phyloP scores from a whole-genome alignment of 2,888 invertebrate species.

The Linyphia triangularis region DNA sequence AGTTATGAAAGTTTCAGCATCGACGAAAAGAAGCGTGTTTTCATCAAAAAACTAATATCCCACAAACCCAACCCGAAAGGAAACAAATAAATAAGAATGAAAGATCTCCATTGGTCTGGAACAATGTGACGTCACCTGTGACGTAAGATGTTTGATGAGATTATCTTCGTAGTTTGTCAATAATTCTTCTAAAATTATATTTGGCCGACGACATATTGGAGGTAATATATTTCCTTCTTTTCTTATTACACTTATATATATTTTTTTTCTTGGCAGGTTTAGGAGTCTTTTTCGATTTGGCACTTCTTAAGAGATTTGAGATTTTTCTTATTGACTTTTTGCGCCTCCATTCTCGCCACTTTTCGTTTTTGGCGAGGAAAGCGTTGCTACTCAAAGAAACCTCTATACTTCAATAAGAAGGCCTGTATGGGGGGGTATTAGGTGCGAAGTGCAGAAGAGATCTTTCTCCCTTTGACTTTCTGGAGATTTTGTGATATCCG shows the following conservation, averaged over 20 bases:
- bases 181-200: conserved; percentile 71
- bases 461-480: too few relatives aligned
- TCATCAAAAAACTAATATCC: conserved; percentile 68
- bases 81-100: conserved; percentile 42
- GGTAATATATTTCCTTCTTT: conserved; percentile 47
- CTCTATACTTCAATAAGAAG: too few relatives aligned
- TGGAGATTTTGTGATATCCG: too few relatives aligned
- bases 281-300: too few relatives aligned
- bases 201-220: conserved; percentile 50
- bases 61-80: conserved; percentile 23
- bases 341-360: too few relatives aligned
- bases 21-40: conserved; percentile 5
- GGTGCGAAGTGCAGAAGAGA: too few relatives aligned
- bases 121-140: conserved; percentile 59
- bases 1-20: conserved; percentile 57
- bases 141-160: conserved; percentile 61
- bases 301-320: too few relatives aligned
- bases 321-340: too few relatives aligned
- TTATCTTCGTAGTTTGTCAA: conserved; percentile 56
- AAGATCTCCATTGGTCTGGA: conserved; percentile 37
- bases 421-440: too few relatives aligned
- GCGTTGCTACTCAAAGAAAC: too few relatives aligned
- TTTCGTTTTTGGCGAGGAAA: too few relatives aligned
- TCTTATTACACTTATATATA: neutral
- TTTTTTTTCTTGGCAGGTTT: too few relatives aligned